Evolutionary conservation across 23 tunicate species (phyloP).

Genomic region (Clavelina lepadiformis): DNA sequence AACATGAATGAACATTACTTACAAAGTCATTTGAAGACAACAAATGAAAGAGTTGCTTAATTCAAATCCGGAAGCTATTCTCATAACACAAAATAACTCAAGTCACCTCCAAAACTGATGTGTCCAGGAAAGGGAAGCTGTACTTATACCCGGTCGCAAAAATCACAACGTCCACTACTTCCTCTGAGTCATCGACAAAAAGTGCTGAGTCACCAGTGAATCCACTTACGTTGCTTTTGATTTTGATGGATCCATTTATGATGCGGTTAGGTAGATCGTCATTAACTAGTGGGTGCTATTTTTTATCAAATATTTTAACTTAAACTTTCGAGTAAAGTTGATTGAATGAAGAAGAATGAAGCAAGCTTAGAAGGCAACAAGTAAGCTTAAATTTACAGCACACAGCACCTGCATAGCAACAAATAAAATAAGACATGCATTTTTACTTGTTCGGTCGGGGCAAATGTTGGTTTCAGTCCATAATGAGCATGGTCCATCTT

Average conservation of each 20-base stretch:
- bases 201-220: constrained; percentile 11
- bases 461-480: constrained; percentile 31
- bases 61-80: too few species aligned
- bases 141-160: constrained; percentile 40
- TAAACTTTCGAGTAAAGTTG: too few species aligned
- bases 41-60: too few species aligned
- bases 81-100: too few species aligned
- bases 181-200: constrained; percentile 22
- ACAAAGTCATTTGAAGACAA: too few species aligned
- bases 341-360: too few species aligned
- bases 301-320: too few species aligned
- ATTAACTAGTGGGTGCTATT: constrained; percentile 22
- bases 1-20: too few species aligned
- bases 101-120: not conserved
- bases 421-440: too few species aligned
- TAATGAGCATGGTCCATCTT: constrained; percentile 48
- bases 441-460: constrained; percentile 33
- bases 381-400: too few species aligned
- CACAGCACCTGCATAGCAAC: too few species aligned
- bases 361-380: too few species aligned
- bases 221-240: constrained; percentile 14
- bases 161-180: constrained; percentile 22
- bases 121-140: constrained; percentile 11
- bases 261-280: constrained; percentile 38
- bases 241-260: constrained; percentile 16